Conservation (phyloP, 2,888 invertebrate species). For the Alsophila aescularia region DNA sequence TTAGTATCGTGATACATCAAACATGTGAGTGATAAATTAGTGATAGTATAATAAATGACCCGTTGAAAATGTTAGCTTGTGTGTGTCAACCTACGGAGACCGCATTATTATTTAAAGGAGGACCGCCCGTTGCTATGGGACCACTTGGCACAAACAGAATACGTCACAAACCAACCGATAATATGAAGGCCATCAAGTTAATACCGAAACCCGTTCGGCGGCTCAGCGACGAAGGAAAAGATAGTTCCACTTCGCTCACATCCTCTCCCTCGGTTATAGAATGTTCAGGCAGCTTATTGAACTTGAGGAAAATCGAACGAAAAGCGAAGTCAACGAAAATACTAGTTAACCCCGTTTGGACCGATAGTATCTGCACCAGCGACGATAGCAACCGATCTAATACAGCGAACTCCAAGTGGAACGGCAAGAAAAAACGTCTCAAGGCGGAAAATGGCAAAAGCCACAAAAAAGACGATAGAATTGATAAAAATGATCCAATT, state of each 20-base stretch:
- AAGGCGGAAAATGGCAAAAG: slow-evolving; percentile 59
- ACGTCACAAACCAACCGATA: slow-evolving; percentile 63
- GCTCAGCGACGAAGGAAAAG: slow-evolving; percentile 62
- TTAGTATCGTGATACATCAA: slow-evolving; percentile 48
- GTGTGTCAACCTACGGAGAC: slow-evolving; percentile 87
- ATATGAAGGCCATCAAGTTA: slow-evolving; percentile 68
- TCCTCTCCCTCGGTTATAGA: slow-evolving; percentile 67
- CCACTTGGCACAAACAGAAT: slow-evolving; percentile 78
- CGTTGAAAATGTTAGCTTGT: slow-evolving; percentile 86
- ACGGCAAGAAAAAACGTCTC: slow-evolving; percentile 77
- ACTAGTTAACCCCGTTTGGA: slow-evolving; percentile 76
- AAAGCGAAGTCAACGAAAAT: slow-evolving; percentile 80
- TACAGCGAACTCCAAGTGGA: slow-evolving; percentile 69
- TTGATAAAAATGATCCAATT: slow-evolving; percentile 66
- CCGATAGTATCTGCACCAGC: slow-evolving; percentile 71
- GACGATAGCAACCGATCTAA: slow-evolving; percentile 75
- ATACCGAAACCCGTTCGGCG: slow-evolving; percentile 60
- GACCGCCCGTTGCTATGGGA: slow-evolving; percentile 82
- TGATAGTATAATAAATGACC: slow-evolving; percentile 58
- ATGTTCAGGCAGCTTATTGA: slow-evolving; percentile 67
- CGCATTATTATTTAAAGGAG: slow-evolving; percentile 79
- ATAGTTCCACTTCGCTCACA: slow-evolving; percentile 61
- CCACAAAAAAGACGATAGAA: slow-evolving; percentile 56
- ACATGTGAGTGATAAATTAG: slow-evolving; percentile 66
- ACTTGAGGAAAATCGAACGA: slow-evolving; percentile 75